phyloP scores from a whole-genome alignment of 2,888 invertebrate species.

The Graphium colonna region DNA sequence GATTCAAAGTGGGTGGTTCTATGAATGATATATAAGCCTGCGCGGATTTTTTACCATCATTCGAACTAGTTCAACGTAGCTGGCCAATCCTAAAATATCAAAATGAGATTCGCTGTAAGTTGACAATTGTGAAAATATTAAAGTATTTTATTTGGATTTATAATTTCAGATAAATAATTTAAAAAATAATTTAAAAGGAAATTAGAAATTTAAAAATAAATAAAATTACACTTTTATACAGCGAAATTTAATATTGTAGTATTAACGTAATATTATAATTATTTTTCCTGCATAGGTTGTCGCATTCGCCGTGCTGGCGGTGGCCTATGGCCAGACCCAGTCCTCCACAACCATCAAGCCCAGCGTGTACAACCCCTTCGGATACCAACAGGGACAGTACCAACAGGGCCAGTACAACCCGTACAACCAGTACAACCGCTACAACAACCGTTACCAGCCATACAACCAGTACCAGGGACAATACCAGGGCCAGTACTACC shows the following conservation, averaged over 20 bases:
- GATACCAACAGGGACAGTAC: slow-evolving; percentile 26
- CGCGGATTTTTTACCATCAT: slow-evolving; percentile 65
- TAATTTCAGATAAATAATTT: background rate
- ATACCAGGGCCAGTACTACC: no score
- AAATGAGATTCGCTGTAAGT: slow-evolving; percentile 68
- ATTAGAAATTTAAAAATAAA: no score
- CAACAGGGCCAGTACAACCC: slow-evolving; percentile 23
- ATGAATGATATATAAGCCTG: slow-evolving; percentile 64
- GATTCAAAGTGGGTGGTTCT: slow-evolving; percentile 68
- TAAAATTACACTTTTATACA: no score
- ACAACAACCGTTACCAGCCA: slow-evolving; percentile 21
- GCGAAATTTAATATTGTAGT: no score
- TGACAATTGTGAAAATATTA: slow-evolving; percentile 19
- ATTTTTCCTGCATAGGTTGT: no score
- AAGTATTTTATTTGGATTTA: slow-evolving; percentile 13
- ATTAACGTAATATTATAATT: no score
- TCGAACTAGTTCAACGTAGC: slow-evolving; percentile 70
- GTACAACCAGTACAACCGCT: slow-evolving; percentile 26
- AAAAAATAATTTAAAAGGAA: no score
- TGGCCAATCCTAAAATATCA: slow-evolving; percentile 39
- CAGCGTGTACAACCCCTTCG: slow-evolving; percentile 23
- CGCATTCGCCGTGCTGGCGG: slow-evolving; percentile 51
- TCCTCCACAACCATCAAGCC: slow-evolving; percentile 19
- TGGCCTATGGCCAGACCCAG: slow-evolving; percentile 49
- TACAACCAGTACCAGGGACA: no score